These are phyloP conservation scores for Falco columbarius DNA, from an alignment of 2,797 vertebrate genomes.

Conservation along the genomic window DNA sequence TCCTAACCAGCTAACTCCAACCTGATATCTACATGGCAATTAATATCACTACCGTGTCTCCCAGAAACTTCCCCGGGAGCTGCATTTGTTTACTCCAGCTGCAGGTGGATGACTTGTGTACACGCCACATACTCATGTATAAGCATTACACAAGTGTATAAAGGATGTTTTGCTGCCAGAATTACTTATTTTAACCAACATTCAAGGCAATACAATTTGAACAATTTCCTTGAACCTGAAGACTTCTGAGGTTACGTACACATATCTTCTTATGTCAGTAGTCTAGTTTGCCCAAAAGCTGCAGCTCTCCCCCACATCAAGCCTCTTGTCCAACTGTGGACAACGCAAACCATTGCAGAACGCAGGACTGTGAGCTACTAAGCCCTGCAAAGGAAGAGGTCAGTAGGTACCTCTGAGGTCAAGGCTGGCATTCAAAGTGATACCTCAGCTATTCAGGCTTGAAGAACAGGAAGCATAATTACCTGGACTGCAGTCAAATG, in stretches of 20 bases:
- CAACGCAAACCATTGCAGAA: background rate
- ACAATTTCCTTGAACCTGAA: background rate
- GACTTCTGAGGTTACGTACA: background rate
- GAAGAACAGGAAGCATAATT: background rate
- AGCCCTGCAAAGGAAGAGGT: background rate
- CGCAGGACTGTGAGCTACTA: background rate
- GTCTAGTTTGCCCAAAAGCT: background rate
- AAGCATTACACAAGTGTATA: background rate
- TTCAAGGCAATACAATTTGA: background rate
- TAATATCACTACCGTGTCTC: background rate
- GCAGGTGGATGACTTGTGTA: background rate
- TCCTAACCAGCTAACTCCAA: background rate
- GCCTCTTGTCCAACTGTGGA: background rate
- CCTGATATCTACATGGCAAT: background rate
- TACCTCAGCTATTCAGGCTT: background rate
- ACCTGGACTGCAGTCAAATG: background rate
- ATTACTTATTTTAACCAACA: background rate
- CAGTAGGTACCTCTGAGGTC: background rate
- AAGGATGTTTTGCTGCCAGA: background rate
- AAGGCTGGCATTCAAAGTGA: background rate
- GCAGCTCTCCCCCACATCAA: background rate
- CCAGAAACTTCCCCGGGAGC: background rate
- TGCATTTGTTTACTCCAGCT: background rate
- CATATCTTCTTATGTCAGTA: background rate
- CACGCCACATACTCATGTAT: fast-evolving